Conservation (phyloP, 1,140 invertebrate species). For the Eupeodes corollae region DNA sequence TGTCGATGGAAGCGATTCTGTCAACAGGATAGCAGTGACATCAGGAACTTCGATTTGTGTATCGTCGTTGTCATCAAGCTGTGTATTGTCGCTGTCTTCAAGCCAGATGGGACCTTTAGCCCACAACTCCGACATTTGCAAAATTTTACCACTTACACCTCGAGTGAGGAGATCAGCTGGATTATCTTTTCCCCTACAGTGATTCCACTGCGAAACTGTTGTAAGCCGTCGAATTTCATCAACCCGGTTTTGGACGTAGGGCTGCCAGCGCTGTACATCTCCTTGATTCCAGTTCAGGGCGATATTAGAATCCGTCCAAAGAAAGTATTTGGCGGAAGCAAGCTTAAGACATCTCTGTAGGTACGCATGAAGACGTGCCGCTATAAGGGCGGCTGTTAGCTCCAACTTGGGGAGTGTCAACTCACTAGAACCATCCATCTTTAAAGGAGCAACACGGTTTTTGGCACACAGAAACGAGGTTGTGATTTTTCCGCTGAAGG, state of each 20-base stretch:
- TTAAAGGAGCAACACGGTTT: no score
- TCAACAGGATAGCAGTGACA: neutral
- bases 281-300: conserved; percentile 1
- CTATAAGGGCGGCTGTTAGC: conserved; percentile 21
- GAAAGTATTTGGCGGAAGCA: neutral
- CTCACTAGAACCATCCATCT: neutral
- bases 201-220: conserved; percentile 12
- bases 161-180: conserved; percentile 10
- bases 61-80: neutral
- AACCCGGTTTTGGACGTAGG: conserved; percentile 19
- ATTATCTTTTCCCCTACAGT: conserved; percentile 13
- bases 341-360: neutral
- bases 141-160: neutral
- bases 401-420: conserved; percentile 26
- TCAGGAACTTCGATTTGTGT: neutral
- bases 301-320: conserved; percentile 5
- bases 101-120: neutral
- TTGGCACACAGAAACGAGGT: no score
- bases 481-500: no score
- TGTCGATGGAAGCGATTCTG: neutral
- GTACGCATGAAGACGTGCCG: conserved; percentile 8
- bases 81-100: neutral
- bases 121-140: neutral
- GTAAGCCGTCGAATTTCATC: conserved; percentile 11
- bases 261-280: conserved; percentile 6